A percentile compares a stretch with the other conserved stretches of the same genome.
Conservation (phyloP, 2,113 vertebrate species). For the Helogale parvula region DNA sequence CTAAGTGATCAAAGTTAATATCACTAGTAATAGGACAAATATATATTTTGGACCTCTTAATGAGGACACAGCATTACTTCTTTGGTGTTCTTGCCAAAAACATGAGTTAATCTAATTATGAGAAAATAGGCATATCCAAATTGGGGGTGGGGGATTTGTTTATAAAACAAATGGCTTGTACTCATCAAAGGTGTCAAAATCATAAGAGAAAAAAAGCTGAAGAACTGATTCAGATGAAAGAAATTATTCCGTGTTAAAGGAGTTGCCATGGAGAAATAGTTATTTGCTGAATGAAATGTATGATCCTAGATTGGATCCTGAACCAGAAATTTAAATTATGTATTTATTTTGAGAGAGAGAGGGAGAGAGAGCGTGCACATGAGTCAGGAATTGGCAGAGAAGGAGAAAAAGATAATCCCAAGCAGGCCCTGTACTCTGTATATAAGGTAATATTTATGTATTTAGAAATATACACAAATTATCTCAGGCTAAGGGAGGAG, state of each 20-base stretch:
- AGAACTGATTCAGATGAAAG: background rate
- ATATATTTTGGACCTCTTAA: background rate
- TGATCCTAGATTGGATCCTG: background rate
- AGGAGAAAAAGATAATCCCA: no score
- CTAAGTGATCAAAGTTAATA: background rate
- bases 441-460: background rate
- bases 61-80: background rate
- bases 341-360: no score
- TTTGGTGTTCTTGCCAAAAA: slow-evolving; percentile 15
- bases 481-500: background rate
- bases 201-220: background rate
- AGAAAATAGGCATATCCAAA: background rate
- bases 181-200: background rate
- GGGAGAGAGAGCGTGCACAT: no score
- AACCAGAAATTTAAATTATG: background rate
- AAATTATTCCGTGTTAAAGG: background rate
- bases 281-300: slow-evolving; percentile 39
- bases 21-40: background rate
- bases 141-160: background rate
- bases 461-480: background rate
- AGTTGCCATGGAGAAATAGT: background rate
- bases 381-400: no score
- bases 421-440: background rate
- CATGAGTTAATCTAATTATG: background rate
- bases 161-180: slow-evolving; percentile 16